Conservation (phyloP, 2,797 vertebrate genomes). For the Diglossa cyanea region DNA sequence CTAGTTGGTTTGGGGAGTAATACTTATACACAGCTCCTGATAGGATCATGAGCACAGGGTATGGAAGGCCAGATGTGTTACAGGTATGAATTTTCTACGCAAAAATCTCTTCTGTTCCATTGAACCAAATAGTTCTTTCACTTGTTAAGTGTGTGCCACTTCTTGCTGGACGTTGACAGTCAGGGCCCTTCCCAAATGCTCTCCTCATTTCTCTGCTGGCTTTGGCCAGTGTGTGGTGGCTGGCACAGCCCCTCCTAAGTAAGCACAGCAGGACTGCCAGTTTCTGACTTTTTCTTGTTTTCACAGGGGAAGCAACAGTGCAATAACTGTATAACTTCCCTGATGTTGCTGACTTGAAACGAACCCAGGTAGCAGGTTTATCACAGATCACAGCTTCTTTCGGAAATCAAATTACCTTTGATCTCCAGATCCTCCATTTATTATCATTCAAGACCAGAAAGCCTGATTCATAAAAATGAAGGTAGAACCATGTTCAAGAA, state of each 20-base stretch:
- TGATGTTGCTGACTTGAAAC: not conserved
- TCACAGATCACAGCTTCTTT: not conserved
- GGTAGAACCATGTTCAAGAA: not conserved
- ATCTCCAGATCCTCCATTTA: not conserved
- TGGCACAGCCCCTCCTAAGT: not conserved
- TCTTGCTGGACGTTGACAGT: not conserved
- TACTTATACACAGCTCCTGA: not conserved
- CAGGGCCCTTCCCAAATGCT: not conserved
- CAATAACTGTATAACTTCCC: not conserved
- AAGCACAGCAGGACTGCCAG: not conserved
- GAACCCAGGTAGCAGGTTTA: not conserved
- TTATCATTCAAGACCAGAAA: not conserved
- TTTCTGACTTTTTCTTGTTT: not conserved
- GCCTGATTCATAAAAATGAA: not conserved
- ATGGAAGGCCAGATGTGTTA: not conserved
- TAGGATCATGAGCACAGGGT: not conserved
- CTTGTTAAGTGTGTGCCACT: not conserved
- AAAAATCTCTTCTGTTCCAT: not conserved
- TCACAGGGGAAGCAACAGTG: not conserved
- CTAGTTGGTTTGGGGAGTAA: not conserved
- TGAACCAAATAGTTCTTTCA: not conserved
- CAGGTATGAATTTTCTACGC: not conserved
- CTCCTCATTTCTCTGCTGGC: not conserved
- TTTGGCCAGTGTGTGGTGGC: not conserved
- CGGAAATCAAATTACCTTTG: constrained; percentile 20